phyloP scores from a whole-genome alignment of 2,797 vertebrate species.

The Mastacembelus armatus region DNA sequence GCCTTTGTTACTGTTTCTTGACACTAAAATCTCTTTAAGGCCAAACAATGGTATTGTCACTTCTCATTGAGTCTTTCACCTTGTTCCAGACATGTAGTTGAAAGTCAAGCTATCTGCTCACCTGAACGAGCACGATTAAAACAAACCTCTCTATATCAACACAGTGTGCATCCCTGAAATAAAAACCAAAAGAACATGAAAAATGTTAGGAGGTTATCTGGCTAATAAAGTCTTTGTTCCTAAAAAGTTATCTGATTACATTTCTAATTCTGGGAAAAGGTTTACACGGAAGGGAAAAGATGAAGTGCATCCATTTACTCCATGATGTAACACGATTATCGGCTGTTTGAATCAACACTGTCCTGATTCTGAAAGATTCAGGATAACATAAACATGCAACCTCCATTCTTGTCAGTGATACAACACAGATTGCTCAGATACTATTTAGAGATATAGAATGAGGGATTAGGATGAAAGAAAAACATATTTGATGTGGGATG shows the following conservation, averaged over 20 bases:
- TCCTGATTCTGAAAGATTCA: conserved; percentile 57
- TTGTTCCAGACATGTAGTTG: neutral
- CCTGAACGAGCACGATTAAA: conserved; percentile 20
- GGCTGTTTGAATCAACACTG: conserved; percentile 56
- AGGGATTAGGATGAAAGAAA: conserved; percentile 43
- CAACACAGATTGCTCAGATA: conserved; percentile 21
- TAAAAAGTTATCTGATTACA: conserved; percentile 20
- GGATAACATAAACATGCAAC: conserved; percentile 41
- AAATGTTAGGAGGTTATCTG: conserved; percentile 1
- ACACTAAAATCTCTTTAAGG: conserved; percentile 2
- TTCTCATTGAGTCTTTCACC: conserved; percentile 14
- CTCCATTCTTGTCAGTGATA: conserved; percentile 12
- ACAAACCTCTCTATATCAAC: neutral
- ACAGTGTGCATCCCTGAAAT: neutral
- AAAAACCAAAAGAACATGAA: neutral
- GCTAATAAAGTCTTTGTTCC: neutral
- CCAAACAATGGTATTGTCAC: conserved; percentile 12
- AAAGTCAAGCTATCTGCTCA: conserved; percentile 2
- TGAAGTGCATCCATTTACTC: conserved; percentile 31
- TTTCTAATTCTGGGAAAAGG: conserved; percentile 28
- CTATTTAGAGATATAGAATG: conserved; percentile 33
- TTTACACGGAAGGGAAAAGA: conserved; percentile 28
- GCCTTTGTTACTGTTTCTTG: conserved; percentile 3
- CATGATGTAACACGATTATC: conserved; percentile 69
- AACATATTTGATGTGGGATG: conserved; percentile 31